phyloP scores from a whole-genome alignment of 2,113 vertebrate species.

The Sinocyclocheilus rhinocerous region DNA sequence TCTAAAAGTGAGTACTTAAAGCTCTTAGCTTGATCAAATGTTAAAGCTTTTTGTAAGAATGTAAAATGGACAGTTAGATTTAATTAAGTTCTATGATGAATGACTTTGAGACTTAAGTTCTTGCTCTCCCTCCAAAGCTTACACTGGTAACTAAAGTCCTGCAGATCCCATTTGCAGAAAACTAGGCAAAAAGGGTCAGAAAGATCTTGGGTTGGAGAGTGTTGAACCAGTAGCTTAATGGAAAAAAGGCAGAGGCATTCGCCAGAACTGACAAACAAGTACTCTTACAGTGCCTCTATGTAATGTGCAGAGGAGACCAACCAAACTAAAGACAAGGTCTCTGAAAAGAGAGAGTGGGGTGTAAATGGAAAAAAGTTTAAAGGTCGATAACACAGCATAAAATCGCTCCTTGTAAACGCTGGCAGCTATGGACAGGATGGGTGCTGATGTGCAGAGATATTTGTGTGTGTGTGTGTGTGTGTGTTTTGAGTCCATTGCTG shows the following conservation, averaged over 20 bases:
- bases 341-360: slow-evolving; percentile 13
- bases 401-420: slow-evolving; percentile 5
- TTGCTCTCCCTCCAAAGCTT: too few relatives aligned
- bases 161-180: neutral
- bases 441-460: neutral
- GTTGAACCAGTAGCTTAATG: neutral
- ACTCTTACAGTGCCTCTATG: neutral
- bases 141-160: neutral
- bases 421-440: neutral
- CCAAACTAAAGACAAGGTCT: slow-evolving; percentile 11
- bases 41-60: slow-evolving; percentile 9
- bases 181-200: neutral
- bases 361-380: slow-evolving; percentile 21
- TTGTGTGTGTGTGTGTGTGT: neutral
- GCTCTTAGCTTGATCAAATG: neutral
- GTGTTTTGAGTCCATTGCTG: neutral
- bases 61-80: neutral
- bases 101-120: neutral
- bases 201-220: neutral
- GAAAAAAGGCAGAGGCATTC: slow-evolving; percentile 26
- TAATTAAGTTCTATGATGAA: neutral
- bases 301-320: neutral
- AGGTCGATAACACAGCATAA: slow-evolving; percentile 29
- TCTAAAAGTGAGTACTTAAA: neutral
- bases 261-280: slow-evolving; percentile 20